These are phyloP conservation scores for Meandrina meandrites DNA, from an alignment of 92 coral and sea anemone genomes.

Conservation along the genomic window DNA sequence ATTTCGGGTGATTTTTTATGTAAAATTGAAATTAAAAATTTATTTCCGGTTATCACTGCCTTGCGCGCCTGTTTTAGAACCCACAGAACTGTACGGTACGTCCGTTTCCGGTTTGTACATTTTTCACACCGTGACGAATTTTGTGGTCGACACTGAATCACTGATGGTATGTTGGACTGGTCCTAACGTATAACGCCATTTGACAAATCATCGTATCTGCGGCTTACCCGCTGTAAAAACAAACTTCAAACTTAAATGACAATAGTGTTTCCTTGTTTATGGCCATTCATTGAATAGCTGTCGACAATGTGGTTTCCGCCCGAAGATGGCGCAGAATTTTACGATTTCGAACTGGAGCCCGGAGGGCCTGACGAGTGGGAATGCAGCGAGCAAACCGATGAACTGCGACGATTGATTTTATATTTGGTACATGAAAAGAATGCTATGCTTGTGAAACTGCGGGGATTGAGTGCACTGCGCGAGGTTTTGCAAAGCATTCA, in stretches of 20 bases:
- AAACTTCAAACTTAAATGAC: neutral
- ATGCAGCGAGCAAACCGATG: constrained; percentile 40
- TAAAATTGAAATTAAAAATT: neutral
- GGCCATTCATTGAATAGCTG: neutral
- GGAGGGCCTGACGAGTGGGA: constrained; percentile 5
- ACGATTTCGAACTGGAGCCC: constrained; percentile 25
- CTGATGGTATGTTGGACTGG: constrained; percentile 14
- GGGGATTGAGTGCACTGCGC: constrained; percentile 47
- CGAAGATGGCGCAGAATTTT: neutral
- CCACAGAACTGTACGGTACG: neutral
- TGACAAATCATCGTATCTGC: neutral
- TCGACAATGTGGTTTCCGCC: constrained; percentile 35
- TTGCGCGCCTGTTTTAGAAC: neutral
- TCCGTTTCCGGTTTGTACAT: constrained; percentile 12
- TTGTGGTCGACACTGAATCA: neutral
- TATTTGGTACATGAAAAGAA: constrained; percentile 61
- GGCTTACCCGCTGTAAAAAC: neutral
- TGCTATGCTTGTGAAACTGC: constrained; percentile 52
- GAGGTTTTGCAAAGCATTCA: constrained; percentile 29
- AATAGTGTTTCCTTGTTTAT: neutral
- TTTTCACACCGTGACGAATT: constrained; percentile 25
- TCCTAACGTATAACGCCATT: neutral
- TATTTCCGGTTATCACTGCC: constrained; percentile 26
- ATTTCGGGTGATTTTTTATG: neutral
- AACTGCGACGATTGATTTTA: constrained; percentile 45